Evolutionary conservation across 2,888 invertebrate genomes (phyloP).

Genomic region (Drosophila prolongata): DNA sequence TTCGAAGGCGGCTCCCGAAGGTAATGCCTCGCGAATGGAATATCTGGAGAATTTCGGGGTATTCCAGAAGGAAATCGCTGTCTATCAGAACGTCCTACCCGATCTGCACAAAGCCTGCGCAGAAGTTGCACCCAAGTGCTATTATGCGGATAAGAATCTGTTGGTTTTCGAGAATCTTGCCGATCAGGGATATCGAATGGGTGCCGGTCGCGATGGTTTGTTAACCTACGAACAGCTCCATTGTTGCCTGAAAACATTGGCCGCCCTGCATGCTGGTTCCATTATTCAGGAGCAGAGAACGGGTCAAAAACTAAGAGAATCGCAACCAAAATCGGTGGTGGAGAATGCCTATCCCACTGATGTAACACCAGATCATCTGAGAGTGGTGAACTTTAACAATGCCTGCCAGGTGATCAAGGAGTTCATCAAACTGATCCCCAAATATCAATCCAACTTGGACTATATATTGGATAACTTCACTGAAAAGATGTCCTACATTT

Average conservation of each 20-base stretch:
- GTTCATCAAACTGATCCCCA: slow-evolving; percentile 77
- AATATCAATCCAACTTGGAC: slow-evolving; percentile 72
- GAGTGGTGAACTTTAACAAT: slow-evolving; percentile 74
- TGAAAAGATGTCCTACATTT: slow-evolving; percentile 70
- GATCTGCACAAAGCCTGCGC: slow-evolving; percentile 75
- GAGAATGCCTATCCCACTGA: slow-evolving; percentile 83
- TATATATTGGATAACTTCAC: slow-evolving; percentile 73
- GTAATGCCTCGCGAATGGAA: slow-evolving; percentile 85
- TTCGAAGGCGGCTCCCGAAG: slow-evolving; percentile 87
- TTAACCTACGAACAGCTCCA: slow-evolving; percentile 84
- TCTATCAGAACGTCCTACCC: slow-evolving; percentile 85
- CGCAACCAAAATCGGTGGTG: slow-evolving; percentile 74
- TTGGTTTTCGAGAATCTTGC: slow-evolving; percentile 85
- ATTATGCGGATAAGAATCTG: slow-evolving; percentile 82
- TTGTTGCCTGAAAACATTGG: slow-evolving; percentile 83
- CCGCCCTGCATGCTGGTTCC: slow-evolving; percentile 84
- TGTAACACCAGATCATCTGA: slow-evolving; percentile 67
- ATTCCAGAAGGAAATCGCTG: slow-evolving; percentile 85
- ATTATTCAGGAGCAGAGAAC: slow-evolving; percentile 83
- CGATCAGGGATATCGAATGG: slow-evolving; percentile 79
- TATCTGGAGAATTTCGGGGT: slow-evolving; percentile 85
- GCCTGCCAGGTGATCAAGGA: slow-evolving; percentile 79
- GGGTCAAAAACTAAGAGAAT: slow-evolving; percentile 61
- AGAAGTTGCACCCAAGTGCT: slow-evolving; percentile 83
- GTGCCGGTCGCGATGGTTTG: slow-evolving; percentile 72